Percentiles rank a stretch among this genome's conserved stretches.
Evolutionary conservation across 2,113 vertebrate species (phyloP).

Genomic region (Empidonax alnorum): DNA sequence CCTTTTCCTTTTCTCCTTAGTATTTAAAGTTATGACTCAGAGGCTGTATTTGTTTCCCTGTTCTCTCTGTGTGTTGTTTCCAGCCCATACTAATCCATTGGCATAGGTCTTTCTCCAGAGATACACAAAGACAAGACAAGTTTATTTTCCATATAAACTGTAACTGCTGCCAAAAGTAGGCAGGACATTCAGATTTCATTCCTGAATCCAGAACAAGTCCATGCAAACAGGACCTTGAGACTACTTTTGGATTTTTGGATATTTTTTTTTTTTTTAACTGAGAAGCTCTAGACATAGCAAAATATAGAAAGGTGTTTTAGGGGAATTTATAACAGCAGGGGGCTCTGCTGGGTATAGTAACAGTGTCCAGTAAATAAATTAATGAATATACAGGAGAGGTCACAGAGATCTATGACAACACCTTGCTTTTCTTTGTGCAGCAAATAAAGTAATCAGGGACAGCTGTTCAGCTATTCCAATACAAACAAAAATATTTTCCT

Average conservation of each 20-base stretch:
- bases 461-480: neutral
- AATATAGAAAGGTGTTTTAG: neutral
- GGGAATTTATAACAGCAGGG: neutral
- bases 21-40: neutral
- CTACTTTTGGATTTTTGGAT: neutral
- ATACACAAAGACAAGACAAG: neutral
- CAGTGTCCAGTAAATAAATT: neutral
- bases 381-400: neutral
- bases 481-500: neutral
- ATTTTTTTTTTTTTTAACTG: neutral
- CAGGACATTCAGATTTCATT: neutral
- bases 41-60: neutral
- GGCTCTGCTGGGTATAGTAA: neutral
- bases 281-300: neutral
- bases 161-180: neutral
- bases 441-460: neutral
- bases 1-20: neutral
- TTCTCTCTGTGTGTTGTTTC: neutral
- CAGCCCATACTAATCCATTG: neutral
- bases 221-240: neutral
- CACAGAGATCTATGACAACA: neutral
- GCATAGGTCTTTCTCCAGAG: neutral
- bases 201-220: neutral
- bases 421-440: neutral
- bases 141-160: slow-evolving; percentile 21